Conservation (phyloP, 2,113 vertebrate genomes). For the Anser cygnoides region DNA sequence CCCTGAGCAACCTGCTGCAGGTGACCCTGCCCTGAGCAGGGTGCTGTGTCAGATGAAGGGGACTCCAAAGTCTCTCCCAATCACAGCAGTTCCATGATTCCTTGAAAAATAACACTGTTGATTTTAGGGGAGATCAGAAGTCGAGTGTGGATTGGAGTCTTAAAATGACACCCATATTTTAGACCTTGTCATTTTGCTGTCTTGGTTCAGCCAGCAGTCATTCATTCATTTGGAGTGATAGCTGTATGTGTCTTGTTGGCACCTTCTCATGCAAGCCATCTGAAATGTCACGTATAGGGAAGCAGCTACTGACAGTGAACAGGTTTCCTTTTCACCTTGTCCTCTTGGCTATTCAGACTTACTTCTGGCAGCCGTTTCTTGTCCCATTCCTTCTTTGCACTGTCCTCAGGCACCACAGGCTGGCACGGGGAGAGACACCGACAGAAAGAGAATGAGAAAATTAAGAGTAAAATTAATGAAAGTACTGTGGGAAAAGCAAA, state of each 20-base stretch:
- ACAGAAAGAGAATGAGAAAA: background rate
- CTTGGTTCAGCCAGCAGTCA: background rate
- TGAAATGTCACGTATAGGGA: background rate
- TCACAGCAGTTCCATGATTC: accelerated
- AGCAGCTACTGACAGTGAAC: accelerated
- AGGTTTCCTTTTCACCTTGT: background rate
- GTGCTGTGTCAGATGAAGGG: accelerated
- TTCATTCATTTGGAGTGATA: background rate
- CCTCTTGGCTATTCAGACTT: background rate
- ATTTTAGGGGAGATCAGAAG: background rate
- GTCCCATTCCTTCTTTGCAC: accelerated
- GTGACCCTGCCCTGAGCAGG: background rate
- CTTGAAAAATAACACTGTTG: background rate
- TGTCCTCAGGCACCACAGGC: background rate
- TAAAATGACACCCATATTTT: background rate
- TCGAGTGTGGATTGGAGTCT: background rate
- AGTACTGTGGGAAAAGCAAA: background rate
- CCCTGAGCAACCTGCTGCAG: background rate
- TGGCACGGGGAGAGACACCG: too few relatives aligned
- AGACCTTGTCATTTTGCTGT: background rate
- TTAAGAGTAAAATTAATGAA: background rate
- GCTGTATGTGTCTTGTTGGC: background rate
- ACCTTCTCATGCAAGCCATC: accelerated
- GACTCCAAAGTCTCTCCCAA: background rate
- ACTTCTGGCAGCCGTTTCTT: background rate